Evolutionary conservation across 2,797 vertebrate species (phyloP).

Genomic region (Dallia pectoralis): DNA sequence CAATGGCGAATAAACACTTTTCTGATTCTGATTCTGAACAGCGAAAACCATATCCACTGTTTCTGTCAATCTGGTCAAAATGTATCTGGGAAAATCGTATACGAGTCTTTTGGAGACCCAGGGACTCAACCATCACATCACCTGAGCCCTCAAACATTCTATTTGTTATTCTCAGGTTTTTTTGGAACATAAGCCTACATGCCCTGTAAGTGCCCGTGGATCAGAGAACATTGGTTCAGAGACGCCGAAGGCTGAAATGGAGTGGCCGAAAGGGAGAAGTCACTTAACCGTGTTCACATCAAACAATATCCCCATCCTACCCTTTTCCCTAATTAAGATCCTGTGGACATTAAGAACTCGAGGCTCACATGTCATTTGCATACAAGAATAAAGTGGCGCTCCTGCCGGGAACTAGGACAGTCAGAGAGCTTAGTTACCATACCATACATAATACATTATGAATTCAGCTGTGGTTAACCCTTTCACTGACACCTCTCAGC

Average conservation of each 20-base stretch:
- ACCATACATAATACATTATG: slow-evolving; percentile 32
- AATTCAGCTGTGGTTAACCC: slow-evolving; percentile 28
- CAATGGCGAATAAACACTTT: too few species aligned
- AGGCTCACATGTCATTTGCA: slow-evolving; percentile 26
- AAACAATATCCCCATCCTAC: neutral
- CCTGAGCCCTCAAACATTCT: neutral
- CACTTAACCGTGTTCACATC: neutral
- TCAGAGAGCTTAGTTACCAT: slow-evolving; percentile 21
- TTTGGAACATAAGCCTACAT: neutral
- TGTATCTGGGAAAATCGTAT: too few species aligned
- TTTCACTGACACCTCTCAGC: slow-evolving; percentile 16
- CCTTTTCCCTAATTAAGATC: slow-evolving; percentile 12
- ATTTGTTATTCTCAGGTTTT: neutral
- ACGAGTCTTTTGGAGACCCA: neutral
- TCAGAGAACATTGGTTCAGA: neutral
- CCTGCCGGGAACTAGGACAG: slow-evolving; percentile 39
- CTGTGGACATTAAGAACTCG: slow-evolving; percentile 17
- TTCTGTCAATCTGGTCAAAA: too few species aligned
- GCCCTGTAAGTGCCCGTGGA: neutral
- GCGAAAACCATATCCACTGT: too few species aligned
- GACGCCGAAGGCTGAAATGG: neutral
- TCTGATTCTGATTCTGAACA: too few species aligned
- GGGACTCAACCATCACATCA: neutral
- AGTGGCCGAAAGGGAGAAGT: neutral
- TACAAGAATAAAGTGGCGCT: slow-evolving; percentile 27